These are phyloP conservation scores for Tenebrosternarchus preto DNA, from an alignment of 2,113 vertebrate genomes.

Conservation along the genomic window DNA sequence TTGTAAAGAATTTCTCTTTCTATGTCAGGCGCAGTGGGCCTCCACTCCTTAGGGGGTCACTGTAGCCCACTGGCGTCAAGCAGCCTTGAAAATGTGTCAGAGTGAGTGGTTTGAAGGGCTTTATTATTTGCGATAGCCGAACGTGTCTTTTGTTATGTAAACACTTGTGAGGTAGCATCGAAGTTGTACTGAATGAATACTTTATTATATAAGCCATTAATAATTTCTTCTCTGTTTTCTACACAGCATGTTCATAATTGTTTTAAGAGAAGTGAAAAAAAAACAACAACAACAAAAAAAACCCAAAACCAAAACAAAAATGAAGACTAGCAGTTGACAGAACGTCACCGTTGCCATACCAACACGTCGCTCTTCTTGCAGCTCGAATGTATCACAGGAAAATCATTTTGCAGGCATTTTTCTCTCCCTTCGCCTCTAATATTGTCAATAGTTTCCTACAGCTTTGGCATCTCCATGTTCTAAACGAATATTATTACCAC, in stretches of 20 bases:
- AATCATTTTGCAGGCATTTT: neutral
- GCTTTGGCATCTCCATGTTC: conserved; percentile 27
- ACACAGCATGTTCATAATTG: conserved; percentile 59
- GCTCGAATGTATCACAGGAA: neutral
- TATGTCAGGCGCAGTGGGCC: neutral
- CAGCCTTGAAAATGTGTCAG: no score
- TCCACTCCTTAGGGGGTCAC: neutral
- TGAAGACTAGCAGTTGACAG: neutral
- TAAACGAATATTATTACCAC: conserved; percentile 54
- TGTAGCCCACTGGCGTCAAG: neutral
- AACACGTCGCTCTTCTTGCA: conserved; percentile 43
- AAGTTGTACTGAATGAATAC: conserved; percentile 72
- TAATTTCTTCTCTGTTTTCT: conserved; percentile 65
- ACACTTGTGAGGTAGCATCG: conserved; percentile 35
- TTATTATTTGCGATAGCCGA: neutral
- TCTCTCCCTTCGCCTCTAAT: neutral
- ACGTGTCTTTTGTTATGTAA: conserved; percentile 5
- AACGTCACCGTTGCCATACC: conserved; percentile 19
- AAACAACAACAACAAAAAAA: neutral
- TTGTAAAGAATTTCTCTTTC: no score
- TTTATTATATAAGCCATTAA: conserved; percentile 70
- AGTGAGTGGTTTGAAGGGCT: neutral
- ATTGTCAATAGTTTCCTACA: conserved; percentile 50
- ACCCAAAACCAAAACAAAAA: neutral
- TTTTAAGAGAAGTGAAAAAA: conserved; percentile 27